Percentiles rank a stretch among this genome's conserved stretches.
phyloP scores from a whole-genome alignment of 1,140 invertebrate species.

The Drosophila burlai region DNA sequence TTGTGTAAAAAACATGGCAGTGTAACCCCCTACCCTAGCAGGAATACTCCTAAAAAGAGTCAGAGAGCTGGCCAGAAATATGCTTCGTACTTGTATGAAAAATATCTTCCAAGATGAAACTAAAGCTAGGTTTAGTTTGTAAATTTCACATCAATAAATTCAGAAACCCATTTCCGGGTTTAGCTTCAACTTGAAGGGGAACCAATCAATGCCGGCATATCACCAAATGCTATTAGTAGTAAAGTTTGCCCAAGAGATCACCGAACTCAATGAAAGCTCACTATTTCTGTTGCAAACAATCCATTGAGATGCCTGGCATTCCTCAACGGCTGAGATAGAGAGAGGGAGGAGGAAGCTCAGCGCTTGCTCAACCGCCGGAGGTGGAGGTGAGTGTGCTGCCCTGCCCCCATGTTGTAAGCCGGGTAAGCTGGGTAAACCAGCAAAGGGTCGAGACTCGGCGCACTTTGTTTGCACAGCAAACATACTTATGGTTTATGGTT shows the following conservation, averaged over 20 bases:
- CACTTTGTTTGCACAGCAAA: constrained; percentile 21
- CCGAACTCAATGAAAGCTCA: neutral
- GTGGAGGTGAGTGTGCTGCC: constrained; percentile 13
- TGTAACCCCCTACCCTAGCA: too few relatives aligned
- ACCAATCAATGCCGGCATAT: neutral
- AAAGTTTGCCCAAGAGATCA: neutral
- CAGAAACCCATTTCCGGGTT: neutral
- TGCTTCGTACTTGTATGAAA: neutral
- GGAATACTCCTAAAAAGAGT: neutral
- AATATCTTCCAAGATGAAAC: neutral
- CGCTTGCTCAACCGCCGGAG: neutral
- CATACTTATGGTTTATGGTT: neutral
- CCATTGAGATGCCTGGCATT: constrained; percentile 19
- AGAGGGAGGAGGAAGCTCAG: neutral
- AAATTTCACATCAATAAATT: neutral
- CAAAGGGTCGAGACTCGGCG: constrained; percentile 1
- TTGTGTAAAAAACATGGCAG: too few relatives aligned
- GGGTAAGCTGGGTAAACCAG: neutral
- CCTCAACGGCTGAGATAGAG: neutral
- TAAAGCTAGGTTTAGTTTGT: neutral
- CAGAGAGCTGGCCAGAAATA: neutral
- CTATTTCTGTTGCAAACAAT: constrained; percentile 6
- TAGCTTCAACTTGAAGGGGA: neutral
- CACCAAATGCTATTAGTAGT: constrained; percentile 1
- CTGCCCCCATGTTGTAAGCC: constrained; percentile 21